phyloP scores from a whole-genome alignment of 2,113 vertebrate species.

The Fulica atra region DNA sequence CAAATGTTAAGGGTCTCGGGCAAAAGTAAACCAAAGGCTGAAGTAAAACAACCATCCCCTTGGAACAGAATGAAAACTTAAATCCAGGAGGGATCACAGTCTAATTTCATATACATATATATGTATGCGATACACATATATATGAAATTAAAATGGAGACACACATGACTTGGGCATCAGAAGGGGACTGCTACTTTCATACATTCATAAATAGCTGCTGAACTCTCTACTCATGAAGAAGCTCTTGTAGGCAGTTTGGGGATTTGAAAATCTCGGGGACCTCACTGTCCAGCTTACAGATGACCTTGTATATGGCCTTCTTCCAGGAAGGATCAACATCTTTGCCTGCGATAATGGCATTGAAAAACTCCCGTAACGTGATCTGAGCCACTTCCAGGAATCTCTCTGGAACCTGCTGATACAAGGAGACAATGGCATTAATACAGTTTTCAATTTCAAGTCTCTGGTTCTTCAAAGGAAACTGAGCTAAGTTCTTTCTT shows the following conservation, averaged over 20 bases:
- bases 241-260: constrained; percentile 98
- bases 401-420: constrained; percentile 94
- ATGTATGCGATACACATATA: constrained; percentile 73
- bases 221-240: constrained; percentile 95
- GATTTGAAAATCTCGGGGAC: constrained; percentile 99
- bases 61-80: constrained; percentile 62
- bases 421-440: constrained; percentile 86
- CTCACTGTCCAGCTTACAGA: constrained; percentile 99
- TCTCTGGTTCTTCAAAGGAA: constrained; percentile 85
- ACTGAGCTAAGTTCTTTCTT: constrained; percentile 77
- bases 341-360: constrained; percentile 98
- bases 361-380: constrained; percentile 99
- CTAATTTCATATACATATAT: constrained; percentile 74
- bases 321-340: constrained; percentile 99
- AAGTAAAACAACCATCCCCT: constrained; percentile 80
- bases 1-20: constrained; percentile 80
- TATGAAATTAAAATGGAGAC: constrained; percentile 77
- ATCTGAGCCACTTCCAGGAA: constrained; percentile 99
- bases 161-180: constrained; percentile 74
- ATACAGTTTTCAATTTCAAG: constrained; percentile 90
- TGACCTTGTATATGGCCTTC: constrained; percentile 99
- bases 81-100: constrained; percentile 70
- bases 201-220: constrained; percentile 83
- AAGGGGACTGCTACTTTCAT: constrained; percentile 79
- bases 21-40: constrained; percentile 79